Base-by-base conservation (phyloP, 2,888 invertebrate genomes). In the Rhagonycha fulva region DNA sequence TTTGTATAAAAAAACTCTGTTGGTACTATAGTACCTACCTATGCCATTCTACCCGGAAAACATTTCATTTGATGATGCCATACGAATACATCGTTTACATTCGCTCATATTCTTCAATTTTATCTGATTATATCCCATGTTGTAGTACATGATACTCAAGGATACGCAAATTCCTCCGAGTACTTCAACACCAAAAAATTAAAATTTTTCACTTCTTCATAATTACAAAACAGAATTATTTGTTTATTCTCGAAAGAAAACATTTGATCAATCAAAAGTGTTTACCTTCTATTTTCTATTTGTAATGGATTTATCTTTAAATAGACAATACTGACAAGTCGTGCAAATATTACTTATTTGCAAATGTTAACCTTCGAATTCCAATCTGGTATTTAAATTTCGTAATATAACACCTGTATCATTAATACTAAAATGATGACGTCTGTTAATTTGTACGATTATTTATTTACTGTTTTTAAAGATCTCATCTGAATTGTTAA, bases 301-400 rank as follows among this genome's bases (percentile, higher is more conserved):
- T 61, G 60, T 14, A 47, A 68, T 68, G 23, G 14, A 26, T 60
- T 72, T 68, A 67, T 68, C 67, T 28, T 68, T 68, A 68, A 28
- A 67, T 12, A 62, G 68, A 72, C 72, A 61, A 62, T 30, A 68
- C 68, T 72, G 72, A 72, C 68, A 62, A 14, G 30, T 28, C 24
- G 60, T 67, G 62, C 62, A 68, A 72, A 72, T 72, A 72, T 26
- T 72, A 28, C 72, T 72, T 72, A 72, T 72, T 72, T 72, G 72
- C 72, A 72, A 72, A 47, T 47, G 47, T 68, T 66, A 72, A 68
- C 72, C 72, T 72, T 72, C 72, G 68, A 72, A 72, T 72, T 72
- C 72, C 61, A 62, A 67, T 68, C 30, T 62, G 61, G 72, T 61
- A 26, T 72, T 72, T 62, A 62, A 72, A 72, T 72, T 72, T 72